These are phyloP conservation scores for Atopsyche davidsoni DNA, from an alignment of 1,140 invertebrate genomes.

Conservation along the genomic window DNA sequence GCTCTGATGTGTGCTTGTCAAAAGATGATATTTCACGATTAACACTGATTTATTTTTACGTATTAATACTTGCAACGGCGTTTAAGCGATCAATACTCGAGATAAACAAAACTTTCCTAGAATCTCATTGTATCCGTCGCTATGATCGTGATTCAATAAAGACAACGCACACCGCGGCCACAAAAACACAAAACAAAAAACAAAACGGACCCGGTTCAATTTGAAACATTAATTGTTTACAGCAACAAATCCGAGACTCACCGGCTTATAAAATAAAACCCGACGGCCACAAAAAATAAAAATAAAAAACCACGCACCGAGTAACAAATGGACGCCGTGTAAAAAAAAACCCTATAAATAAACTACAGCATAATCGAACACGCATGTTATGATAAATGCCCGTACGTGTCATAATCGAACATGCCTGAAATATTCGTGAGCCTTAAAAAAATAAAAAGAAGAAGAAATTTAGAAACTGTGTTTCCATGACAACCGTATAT, in stretches of 20 bases:
- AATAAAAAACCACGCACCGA: constrained; percentile 11
- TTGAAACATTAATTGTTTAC: neutral
- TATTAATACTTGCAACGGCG: no score
- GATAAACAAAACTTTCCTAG: no score
- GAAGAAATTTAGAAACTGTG: constrained; percentile 26
- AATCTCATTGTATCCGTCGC: no score
- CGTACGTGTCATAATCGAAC: constrained; percentile 24
- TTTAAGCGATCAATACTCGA: no score
- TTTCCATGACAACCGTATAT: constrained; percentile 30
- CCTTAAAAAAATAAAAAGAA: constrained; percentile 21
- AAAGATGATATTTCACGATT: no score
- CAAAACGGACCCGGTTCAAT: neutral
- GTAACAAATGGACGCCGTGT: constrained; percentile 14
- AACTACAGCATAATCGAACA: constrained; percentile 25
- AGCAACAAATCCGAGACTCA: constrained; percentile 2
- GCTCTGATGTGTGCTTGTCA: no score
- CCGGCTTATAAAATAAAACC: constrained; percentile 14
- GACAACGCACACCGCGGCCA: no score
- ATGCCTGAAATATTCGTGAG: constrained; percentile 13
- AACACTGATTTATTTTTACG: no score
- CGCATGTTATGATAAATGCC: constrained; percentile 26
- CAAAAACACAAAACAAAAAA: no score
- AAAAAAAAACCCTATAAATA: constrained; percentile 11
- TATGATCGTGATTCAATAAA: no score
- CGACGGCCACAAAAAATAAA: constrained; percentile 15